Evolutionary conservation across 1,140 invertebrate genomes (phyloP), one percentile per base, ranked within the genome.

Genomic region (Drosophila tristis): DNA sequence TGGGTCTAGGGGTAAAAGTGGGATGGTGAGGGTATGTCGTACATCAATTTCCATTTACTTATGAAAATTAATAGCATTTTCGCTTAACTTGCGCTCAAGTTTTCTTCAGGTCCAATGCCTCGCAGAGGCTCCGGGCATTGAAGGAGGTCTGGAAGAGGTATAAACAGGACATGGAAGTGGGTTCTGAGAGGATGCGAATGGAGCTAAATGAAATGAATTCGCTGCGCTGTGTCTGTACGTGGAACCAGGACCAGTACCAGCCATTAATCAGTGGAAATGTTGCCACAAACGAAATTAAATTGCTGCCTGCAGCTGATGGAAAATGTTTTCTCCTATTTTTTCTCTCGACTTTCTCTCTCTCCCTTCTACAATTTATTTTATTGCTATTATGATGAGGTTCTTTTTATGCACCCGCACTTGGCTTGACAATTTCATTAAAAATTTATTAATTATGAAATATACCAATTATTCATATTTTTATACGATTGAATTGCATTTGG

Each of bases 31-130:
- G 31, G 31, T 9, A 35, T 44, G 11, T 43, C 51, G 55, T 47
- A 75, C 63, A 77, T 77, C 74, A 77, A 77, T 77, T 77, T 77
- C 77, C 74, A 77, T 77, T 77, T 77, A 77, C 74, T 77, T 77
- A 77, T 77, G 74, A 77, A 77, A 77, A 77, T 77, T 77, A 77
- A 77, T 77, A 77, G 74, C 74, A 77, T 70, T 77, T 74, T 77
- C 74, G 57, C 60, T 74, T 74, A 74, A 74, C 47, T 74, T 74
- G 71, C 43, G 50, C 63, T 55, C 49, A 55, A 75, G 73, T 75
- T 75, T 58, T 57, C 31, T 20, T 51, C 53, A 31, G 63, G 23
- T 44, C 9, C 31, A 11, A 2, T 31, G 29, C 7, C 29, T 31
- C 29, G 7, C 29, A 2, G 29, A 1, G 8, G 9, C 31, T 35